Conservation (phyloP, 2,113 vertebrate species). For the Chlorodrepanis virens region DNA sequence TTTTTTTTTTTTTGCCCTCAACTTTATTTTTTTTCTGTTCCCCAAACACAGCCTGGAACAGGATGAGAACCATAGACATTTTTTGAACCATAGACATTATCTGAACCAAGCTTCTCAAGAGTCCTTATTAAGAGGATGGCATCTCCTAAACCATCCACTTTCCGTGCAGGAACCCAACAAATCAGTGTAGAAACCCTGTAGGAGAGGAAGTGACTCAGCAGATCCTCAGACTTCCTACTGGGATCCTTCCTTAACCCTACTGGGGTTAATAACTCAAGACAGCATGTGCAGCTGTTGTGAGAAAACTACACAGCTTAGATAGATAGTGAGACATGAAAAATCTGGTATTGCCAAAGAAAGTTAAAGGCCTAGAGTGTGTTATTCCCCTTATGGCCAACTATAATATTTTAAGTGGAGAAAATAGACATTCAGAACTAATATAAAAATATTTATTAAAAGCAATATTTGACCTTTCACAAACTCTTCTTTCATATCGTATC, state of each 20-base stretch:
- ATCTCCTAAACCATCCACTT: not conserved
- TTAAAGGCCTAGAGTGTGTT: not conserved
- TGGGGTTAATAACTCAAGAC: constrained; percentile 14
- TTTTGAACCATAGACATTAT: not conserved
- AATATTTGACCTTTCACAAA: not conserved
- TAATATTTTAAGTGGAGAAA: not conserved
- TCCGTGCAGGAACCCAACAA: not conserved
- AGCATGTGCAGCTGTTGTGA: not conserved
- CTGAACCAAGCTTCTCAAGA: not conserved
- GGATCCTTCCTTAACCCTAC: not conserved
- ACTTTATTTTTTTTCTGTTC: not conserved
- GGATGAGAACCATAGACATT: fast-evolving
- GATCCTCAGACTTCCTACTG: not conserved
- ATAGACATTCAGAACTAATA: not conserved
- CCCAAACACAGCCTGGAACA: not conserved
- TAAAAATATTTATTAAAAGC: not conserved
- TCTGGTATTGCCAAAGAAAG: not conserved
- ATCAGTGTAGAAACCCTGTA: not conserved
- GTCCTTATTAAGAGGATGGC: not conserved
- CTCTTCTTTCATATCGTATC: not conserved
- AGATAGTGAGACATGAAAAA: not conserved
- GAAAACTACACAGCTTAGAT: not conserved
- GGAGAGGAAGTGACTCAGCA: not conserved
- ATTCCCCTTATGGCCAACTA: not conserved
- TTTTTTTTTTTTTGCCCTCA: not conserved